phyloP scores from a whole-genome alignment of 2,888 invertebrate species.

The Linnaemya tessellans region DNA sequence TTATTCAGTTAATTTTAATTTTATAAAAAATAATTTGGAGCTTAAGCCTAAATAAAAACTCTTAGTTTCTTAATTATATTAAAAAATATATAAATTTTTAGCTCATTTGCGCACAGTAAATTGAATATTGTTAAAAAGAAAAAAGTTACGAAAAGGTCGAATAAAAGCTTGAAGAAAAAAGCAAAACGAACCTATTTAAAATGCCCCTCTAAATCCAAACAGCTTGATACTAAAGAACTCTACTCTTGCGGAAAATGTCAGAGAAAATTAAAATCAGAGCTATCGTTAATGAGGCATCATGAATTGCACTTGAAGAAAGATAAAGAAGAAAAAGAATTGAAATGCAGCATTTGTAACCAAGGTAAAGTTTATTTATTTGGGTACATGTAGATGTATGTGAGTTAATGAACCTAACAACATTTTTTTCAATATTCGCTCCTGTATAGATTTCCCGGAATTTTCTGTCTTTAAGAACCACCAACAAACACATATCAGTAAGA shows the following conservation, averaged over 20 bases:
- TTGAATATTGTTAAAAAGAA: neutral
- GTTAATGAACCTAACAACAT: neutral
- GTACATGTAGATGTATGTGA: neutral
- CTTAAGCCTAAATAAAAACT: too few relatives aligned
- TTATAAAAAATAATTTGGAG: too few relatives aligned
- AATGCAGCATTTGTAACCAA: conserved; percentile 53
- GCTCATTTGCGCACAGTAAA: conserved; percentile 4
- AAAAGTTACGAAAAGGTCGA: neutral
- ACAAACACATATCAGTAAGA: conserved; percentile 40
- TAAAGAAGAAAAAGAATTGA: conserved; percentile 43
- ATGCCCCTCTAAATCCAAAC: neutral
- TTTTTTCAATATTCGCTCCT: neutral
- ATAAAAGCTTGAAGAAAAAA: neutral
- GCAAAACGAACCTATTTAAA: conserved; percentile 16
- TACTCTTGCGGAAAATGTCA: conserved; percentile 57
- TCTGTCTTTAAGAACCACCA: conserved; percentile 19
- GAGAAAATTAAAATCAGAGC: conserved; percentile 45
- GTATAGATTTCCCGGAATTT: conserved; percentile 23
- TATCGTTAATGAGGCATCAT: conserved; percentile 56
- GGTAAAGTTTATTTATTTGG: conserved; percentile 22
- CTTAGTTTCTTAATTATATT: too few relatives aligned
- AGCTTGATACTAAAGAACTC: neutral
- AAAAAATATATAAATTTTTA: neutral
- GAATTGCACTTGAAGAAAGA: conserved; percentile 51
- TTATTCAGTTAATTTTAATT: too few relatives aligned